These are phyloP conservation scores for Rhamphomyia laevipes DNA, from an alignment of 2,888 invertebrate genomes.

Conservation along the genomic window DNA sequence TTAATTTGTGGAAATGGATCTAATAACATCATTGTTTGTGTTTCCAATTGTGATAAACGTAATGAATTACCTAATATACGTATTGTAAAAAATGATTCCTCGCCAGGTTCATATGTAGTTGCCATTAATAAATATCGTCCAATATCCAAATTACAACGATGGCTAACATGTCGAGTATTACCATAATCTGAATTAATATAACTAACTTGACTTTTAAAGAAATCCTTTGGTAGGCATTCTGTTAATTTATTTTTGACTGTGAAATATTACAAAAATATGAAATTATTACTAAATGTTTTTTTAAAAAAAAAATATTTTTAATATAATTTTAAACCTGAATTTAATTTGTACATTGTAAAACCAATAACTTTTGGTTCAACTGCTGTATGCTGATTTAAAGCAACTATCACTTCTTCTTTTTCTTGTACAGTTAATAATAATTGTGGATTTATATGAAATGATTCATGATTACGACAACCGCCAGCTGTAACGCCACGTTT, in stretches of 20 bases:
- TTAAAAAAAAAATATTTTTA: neutral
- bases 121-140: conserved; percentile 78
- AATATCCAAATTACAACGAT: conserved; percentile 64
- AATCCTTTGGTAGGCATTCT: conserved; percentile 66
- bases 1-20: conserved; percentile 32
- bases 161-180: conserved; percentile 79
- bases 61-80: conserved; percentile 67
- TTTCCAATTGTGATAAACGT: conserved; percentile 61
- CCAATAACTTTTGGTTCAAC: conserved; percentile 90
- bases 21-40: conserved; percentile 36
- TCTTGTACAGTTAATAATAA: conserved; percentile 67
- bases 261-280: conserved; percentile 1
- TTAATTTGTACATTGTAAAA: conserved; percentile 62
- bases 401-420: conserved; percentile 71
- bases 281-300: neutral
- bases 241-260: conserved; percentile 43
- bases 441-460: conserved; percentile 89
- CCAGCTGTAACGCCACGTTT: conserved; percentile 78
- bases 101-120: conserved; percentile 82
- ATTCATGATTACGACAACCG: conserved; percentile 81
- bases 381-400: conserved; percentile 78
- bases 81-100: conserved; percentile 80
- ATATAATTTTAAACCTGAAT: conserved; percentile 15
- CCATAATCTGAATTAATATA: conserved; percentile 83
- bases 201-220: conserved; percentile 78